Evolutionary conservation across 2,113 vertebrate genomes (phyloP).

Genomic region (Oxyruncus cristatus): DNA sequence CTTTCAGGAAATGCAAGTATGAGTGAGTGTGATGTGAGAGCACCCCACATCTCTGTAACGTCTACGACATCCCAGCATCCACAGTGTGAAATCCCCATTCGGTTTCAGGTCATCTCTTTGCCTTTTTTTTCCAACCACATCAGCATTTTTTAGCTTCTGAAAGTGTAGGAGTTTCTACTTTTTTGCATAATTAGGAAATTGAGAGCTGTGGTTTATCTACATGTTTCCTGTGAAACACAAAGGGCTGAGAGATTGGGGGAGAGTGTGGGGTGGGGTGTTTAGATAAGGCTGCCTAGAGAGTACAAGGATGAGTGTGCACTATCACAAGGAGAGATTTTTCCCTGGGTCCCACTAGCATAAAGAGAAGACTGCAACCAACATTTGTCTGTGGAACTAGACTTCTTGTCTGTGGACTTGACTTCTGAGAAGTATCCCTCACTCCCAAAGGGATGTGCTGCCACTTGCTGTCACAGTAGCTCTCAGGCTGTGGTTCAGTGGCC

Average conservation of each 20-base stretch:
- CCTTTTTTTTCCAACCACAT: not conserved
- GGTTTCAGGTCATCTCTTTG: not conserved
- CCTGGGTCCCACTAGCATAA: not conserved
- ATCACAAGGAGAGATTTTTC: not conserved
- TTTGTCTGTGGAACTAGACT: not conserved
- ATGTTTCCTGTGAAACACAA: conserved; percentile 20
- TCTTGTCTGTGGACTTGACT: not conserved
- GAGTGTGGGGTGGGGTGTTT: too few species aligned
- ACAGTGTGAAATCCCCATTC: not conserved
- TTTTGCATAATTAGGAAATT: conserved; percentile 21
- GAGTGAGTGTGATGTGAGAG: not conserved
- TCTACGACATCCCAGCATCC: not conserved
- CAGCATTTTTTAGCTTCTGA: conserved; percentile 16
- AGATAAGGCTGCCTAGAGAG: not conserved
- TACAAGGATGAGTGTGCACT: not conserved
- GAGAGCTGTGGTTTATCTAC: conserved; percentile 19
- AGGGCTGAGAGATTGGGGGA: not conserved
- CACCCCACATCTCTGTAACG: not conserved
- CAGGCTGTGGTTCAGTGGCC: not conserved
- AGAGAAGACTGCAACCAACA: not conserved
- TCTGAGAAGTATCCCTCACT: not conserved
- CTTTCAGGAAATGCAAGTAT: not conserved
- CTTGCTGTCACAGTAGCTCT: not conserved
- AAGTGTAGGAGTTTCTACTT: not conserved
- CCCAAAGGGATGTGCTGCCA: not conserved